Conservation (phyloP, 2,113 vertebrate species). For the Parotia lawesii region DNA sequence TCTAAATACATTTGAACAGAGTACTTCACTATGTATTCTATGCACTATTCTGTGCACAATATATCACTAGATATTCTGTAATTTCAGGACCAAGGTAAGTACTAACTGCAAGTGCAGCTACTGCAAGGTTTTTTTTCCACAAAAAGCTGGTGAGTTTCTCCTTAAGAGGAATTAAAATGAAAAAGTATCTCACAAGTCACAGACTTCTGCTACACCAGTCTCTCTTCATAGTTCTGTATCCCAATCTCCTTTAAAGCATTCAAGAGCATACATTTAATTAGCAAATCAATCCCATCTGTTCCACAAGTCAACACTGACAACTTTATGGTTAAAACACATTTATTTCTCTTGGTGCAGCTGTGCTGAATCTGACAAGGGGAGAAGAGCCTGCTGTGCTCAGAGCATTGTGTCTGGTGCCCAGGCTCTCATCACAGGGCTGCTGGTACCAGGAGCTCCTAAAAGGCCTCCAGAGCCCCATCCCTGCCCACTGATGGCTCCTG, state of each 20-base stretch:
- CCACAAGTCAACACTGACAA: slow-evolving; percentile 12
- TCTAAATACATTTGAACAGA: neutral
- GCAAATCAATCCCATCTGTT: slow-evolving; percentile 41
- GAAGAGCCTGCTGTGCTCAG: neutral
- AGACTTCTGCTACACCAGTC: neutral
- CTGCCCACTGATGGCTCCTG: neutral
- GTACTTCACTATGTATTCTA: neutral
- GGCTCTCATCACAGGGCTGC: neutral
- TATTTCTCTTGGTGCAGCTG: neutral
- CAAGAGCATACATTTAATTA: slow-evolving; percentile 22
- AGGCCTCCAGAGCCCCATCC: neutral
- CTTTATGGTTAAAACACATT: neutral
- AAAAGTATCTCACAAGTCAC: neutral
- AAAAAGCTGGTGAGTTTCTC: neutral
- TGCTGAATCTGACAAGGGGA: neutral
- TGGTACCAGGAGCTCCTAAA: neutral
- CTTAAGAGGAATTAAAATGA: neutral
- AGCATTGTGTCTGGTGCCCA: neutral
- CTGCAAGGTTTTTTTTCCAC: neutral
- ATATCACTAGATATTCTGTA: neutral
- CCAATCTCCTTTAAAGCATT: neutral
- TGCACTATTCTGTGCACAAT: neutral
- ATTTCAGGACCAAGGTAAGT: neutral
- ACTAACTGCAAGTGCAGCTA: neutral
- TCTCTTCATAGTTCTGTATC: neutral